These are phyloP conservation scores for Trichomalopsis sarcophagae DNA, from an alignment of 1,140 invertebrate genomes.

Conservation along the genomic window DNA sequence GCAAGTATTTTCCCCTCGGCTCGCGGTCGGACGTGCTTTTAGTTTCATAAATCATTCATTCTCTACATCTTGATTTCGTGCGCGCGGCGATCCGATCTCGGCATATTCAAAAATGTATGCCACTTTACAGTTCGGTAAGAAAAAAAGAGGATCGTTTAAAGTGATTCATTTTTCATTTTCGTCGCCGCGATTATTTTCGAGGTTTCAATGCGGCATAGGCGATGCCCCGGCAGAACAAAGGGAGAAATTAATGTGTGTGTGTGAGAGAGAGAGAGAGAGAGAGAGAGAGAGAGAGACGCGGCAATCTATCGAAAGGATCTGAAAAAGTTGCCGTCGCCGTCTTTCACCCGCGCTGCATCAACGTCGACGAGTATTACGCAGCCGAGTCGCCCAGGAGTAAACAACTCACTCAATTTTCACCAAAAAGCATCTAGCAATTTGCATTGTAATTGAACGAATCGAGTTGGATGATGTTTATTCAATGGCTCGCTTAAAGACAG, in stretches of 20 bases:
- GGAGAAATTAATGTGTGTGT: no score
- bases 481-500: background rate
- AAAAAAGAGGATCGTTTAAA: background rate
- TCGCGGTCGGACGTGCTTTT: slow-evolving; percentile 22
- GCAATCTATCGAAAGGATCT: no score
- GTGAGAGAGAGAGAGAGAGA: no score
- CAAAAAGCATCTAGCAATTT: background rate
- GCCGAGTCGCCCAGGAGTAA: background rate
- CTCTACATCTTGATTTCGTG: slow-evolving; percentile 49
- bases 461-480: slow-evolving; percentile 22
- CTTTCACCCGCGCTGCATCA: background rate
- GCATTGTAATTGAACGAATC: background rate
- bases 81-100: slow-evolving; percentile 40
- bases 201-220: background rate
- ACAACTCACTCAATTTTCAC: background rate
- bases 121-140: slow-evolving; percentile 38
- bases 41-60: slow-evolving; percentile 51
- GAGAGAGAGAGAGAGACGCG: no score
- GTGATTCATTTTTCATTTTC: slow-evolving; percentile 40
- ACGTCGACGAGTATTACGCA: background rate
- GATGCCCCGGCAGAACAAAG: no score
- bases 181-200: background rate
- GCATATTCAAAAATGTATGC: slow-evolving; percentile 34
- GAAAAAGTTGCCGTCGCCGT: background rate
- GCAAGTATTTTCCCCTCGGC: slow-evolving; percentile 28